Evolutionary conservation across 1,140 invertebrate genomes (phyloP), one percentile per base, ranked within the genome.

Genomic region (Hirudo medicinalis): DNA sequence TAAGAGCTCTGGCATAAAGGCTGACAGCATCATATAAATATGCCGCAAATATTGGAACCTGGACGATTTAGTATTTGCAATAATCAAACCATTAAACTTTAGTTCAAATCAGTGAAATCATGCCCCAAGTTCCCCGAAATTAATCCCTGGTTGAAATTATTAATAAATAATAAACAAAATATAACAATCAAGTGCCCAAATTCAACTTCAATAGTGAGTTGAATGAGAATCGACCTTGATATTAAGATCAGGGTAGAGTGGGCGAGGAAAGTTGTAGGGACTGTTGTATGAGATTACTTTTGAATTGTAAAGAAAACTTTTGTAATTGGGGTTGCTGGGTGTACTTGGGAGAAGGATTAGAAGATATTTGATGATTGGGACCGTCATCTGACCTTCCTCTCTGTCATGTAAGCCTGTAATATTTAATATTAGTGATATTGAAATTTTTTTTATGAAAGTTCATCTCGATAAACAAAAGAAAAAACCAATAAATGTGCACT

Each of bases 11-110:
- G 17, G 89, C 89, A 78, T 94, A 94, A 40, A 93, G 84, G 82
- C 89, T 88, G 66, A 93, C 89, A 2, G 91, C 89, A 79, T 94
- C 91, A 79, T 92, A 92, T n/a, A 94, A 84, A 85, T 91, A 93
- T 9, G 91, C 90, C 20, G 91, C 91, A 29, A 60, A 71, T 53
- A 71, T 71, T 17, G 70, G 70, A 22, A 71, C 70, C 70, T 71
- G 70, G 5, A 49, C 11, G 11, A 49, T 49, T 49, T 5, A 8
- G 13, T 17, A 49, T 49, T 49, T 49, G 43, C 43, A 8, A 17
- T 49, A 49, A 49, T 49, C 11, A 2, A 0, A 15, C 15, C 1
- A 15, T 49, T 13, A 1, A 11, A 49, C 11, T 49, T 49, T 49
- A 8, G 11, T 49, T 36, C 2, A 8, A 63, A 22, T 25, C 22